Base-by-base conservation (phyloP, 2,113 vertebrate genomes). In the Glareola pratincola region DNA sequence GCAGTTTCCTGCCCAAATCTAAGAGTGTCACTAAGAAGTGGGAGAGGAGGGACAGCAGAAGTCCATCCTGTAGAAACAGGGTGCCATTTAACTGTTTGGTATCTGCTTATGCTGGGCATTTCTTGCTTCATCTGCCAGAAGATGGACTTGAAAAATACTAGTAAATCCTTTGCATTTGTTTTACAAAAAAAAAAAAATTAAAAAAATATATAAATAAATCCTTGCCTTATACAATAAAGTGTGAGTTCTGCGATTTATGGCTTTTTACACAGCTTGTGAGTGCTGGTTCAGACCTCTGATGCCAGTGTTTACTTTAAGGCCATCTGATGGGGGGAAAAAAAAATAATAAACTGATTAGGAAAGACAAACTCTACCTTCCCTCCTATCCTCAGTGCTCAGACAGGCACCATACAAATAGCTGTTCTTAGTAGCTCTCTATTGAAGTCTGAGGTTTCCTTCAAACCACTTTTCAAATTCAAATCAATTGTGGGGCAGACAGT, bases 371-470 rank as follows among this genome's bases (percentile, higher is more conserved):
- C 18, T 90, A 9, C 76, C 80, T 82, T 88, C 71, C 60, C 45
- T 86, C 36, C 73, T 73, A 4, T 62, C n/a, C 36, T 77, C 47
- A 11, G 23, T 36, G n/a, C 83, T 90, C 79, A 89, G 92, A 75
- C 59, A 83, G 72, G 56, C 66, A 71, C 62, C 5, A 3, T 66
- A n/a, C 66, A 94, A 87, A 94, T 67, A 67, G 54, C 79, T 88
- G 27, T 75, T 90, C 78, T 94, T 96, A 91, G 95, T 93, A 78
- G 84, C 39, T 66, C 41, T 4, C 68, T 91, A 21, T 74, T 91
- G 78, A 85, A 95, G 67, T 73, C 67, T 96, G 93, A 95, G 94
- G 85, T 94, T 96, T 97, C 76, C 72, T 94, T 94, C 66, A 92
- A 88, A 92, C 94, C 80, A 37, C 83, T 85, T 32, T 76, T n/a